A percentile compares a stretch with the other conserved stretches of the same genome.
Conservation (phyloP, 2,113 vertebrate genomes). For the Halcyon senegalensis region DNA sequence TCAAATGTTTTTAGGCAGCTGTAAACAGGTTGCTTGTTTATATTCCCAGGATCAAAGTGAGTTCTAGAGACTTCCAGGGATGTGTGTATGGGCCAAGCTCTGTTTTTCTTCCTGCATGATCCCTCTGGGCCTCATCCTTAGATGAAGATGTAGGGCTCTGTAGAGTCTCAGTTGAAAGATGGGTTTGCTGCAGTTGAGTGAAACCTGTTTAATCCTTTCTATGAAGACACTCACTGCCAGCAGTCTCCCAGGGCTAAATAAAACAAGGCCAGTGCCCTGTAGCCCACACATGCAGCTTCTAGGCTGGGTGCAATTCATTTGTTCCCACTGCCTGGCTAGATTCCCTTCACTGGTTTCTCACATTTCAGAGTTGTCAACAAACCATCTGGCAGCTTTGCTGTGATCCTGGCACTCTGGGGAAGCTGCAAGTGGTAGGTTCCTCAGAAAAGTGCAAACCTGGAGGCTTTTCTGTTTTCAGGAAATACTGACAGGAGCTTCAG, state of each 20-base stretch:
- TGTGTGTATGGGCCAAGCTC: not conserved
- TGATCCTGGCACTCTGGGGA: not conserved
- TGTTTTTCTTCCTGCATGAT: not conserved
- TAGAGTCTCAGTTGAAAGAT: not conserved
- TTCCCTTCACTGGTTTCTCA: not conserved
- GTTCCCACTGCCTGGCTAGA: not conserved
- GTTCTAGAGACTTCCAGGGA: not conserved
- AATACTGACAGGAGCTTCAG: conserved; percentile 10
- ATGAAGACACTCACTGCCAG: not conserved
- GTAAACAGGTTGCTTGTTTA: conserved; percentile 36
- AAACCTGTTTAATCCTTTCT: not conserved
- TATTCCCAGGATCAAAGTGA: conserved; percentile 11
- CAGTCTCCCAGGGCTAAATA: not conserved
- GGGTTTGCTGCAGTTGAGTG: not conserved
- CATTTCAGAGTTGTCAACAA: not conserved
- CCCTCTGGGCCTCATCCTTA: not conserved
- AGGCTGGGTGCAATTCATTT: not conserved
- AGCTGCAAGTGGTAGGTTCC: not conserved
- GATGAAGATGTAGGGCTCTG: not conserved
- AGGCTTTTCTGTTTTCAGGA: conserved; percentile 63
- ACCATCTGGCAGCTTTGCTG: not conserved
- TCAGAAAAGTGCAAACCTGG: not conserved
- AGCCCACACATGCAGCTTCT: not conserved
- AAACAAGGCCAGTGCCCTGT: not conserved
- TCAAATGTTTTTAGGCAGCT: conserved; percentile 19